phyloP scores from a whole-genome alignment of 2,797 vertebrate genomes.

The Hylomyscus alleni region DNA sequence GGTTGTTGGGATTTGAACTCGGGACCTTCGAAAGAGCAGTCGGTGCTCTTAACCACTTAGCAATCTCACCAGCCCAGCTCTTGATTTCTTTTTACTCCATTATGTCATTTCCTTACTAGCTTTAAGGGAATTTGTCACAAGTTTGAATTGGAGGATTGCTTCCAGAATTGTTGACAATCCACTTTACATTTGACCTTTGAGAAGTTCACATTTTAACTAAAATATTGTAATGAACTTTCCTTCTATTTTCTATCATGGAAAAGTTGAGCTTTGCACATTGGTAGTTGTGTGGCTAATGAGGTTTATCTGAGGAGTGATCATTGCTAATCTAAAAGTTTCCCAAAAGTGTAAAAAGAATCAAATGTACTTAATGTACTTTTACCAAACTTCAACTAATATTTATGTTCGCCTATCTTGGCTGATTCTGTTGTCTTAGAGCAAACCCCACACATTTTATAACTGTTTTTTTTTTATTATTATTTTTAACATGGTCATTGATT shows the following conservation, averaged over 20 bases:
- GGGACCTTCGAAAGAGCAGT: too few species aligned
- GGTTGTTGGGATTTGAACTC: too few species aligned
- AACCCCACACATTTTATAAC: conserved; percentile 35
- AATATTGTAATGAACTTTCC: conserved; percentile 61
- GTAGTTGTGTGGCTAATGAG: not conserved
- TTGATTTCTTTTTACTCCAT: conserved; percentile 62
- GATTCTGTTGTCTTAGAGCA: conserved; percentile 22
- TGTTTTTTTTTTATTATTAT: conserved; percentile 39
- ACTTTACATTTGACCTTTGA: conserved; percentile 77
- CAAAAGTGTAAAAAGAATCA: conserved; percentile 15
- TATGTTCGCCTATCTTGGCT: conserved; percentile 8
- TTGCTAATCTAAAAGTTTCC: not conserved
- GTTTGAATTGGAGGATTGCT: conserved; percentile 84
- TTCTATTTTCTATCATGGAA: conserved; percentile 49
- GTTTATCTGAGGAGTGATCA: not conserved
- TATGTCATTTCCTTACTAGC: conserved; percentile 63
- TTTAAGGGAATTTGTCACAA: conserved; percentile 82
- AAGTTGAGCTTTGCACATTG: not conserved
- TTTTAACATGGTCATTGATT: not conserved
- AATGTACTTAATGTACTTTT: conserved; percentile 31
- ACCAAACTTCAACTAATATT: conserved; percentile 15
- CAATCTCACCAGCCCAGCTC: not conserved
- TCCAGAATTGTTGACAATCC: conserved; percentile 82
- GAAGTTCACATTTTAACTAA: conserved; percentile 84
- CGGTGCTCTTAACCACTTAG: too few species aligned